phyloP scores from a whole-genome alignment of 2,113 vertebrate genomes.

The Heteronetta atricapilla region DNA sequence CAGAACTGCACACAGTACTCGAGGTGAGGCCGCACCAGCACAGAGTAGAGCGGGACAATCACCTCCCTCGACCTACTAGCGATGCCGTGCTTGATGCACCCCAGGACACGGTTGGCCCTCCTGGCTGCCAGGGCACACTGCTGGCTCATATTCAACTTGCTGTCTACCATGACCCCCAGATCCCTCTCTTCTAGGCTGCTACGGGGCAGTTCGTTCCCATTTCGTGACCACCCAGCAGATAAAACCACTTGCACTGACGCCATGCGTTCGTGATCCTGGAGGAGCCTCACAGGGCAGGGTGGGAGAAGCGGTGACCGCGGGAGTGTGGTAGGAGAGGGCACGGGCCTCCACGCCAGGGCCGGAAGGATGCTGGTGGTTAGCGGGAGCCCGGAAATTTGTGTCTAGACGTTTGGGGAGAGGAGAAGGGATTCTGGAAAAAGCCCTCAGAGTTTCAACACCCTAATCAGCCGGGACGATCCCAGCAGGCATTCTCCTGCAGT shows the following conservation, averaged over 20 bases:
- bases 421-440: not conserved
- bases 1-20: too few relatives aligned
- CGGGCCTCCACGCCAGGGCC: fast-evolving
- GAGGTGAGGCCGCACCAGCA: too few relatives aligned
- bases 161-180: too few relatives aligned
- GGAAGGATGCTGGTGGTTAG: too few relatives aligned
- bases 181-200: too few relatives aligned
- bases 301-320: not conserved
- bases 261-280: not conserved
- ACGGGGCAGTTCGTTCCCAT: not conserved
- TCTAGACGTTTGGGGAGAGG: not conserved
- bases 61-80: too few relatives aligned
- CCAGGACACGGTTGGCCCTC: too few relatives aligned
- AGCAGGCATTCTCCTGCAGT: not conserved
- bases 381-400: too few relatives aligned
- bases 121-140: too few relatives aligned
- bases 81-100: too few relatives aligned
- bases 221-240: not conserved
- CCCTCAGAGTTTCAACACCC: not conserved
- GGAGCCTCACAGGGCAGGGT: not conserved
- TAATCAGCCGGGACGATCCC: not conserved
- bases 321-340: not conserved
- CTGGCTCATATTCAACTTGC: too few relatives aligned
- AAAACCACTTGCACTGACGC: not conserved
- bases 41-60: too few relatives aligned